Evolutionary conservation across 2,888 invertebrate species (phyloP), one percentile per base, ranked within the genome.

Genomic region (Ophioninae sp.): DNA sequence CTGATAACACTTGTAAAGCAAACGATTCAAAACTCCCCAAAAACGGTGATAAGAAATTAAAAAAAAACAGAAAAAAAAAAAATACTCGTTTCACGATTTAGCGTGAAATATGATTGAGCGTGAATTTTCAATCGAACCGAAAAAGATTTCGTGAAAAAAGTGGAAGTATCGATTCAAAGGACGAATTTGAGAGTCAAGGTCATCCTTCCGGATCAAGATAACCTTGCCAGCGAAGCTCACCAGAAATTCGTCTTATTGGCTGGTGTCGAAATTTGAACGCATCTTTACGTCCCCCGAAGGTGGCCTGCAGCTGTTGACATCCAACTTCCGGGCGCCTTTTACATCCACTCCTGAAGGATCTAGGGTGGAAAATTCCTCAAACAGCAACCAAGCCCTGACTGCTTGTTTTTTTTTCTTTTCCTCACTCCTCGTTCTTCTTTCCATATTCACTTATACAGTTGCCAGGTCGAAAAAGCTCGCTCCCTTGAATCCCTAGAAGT

Each of bases 401-500:
- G 41, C 73, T 68, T 21, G 17, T 41, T 76, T 76, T 61, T 69
- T 30, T 44, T 57, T 70, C 17, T 56, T 37, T 39, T 64, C 8
- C n/a, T n/a, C n/a, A n/a, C 23, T 8, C 39, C 41, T 50, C 41
- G 50, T 50, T 50, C 50, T 50, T 50, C 50, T 50, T 50, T 50
- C 17, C 50, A 73, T 44, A 73, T 74, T 78, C 69, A 83, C 80
- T 83, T 74, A 20, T 65, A 39, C 68, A 83, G 80, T 81, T 80
- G 39, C 64, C 69, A 69, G 77, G 70, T 59, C 69, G 77, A 70
- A 78, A 83, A 83, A 62, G 57, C 77, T 83, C 80, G 73, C 80
- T 79, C 65, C 69, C 79, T 21, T 80, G 77, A 80, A 69, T 74
- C 39, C 77, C 57, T 57, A 20, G 56, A 10, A 56, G 37, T 23